A percentile compares a stretch with the other conserved stretches of the same genome.
These are phyloP conservation scores for Lasioglossum malachurum DNA, from an alignment of 2,888 invertebrate species.

Conservation along the genomic window DNA sequence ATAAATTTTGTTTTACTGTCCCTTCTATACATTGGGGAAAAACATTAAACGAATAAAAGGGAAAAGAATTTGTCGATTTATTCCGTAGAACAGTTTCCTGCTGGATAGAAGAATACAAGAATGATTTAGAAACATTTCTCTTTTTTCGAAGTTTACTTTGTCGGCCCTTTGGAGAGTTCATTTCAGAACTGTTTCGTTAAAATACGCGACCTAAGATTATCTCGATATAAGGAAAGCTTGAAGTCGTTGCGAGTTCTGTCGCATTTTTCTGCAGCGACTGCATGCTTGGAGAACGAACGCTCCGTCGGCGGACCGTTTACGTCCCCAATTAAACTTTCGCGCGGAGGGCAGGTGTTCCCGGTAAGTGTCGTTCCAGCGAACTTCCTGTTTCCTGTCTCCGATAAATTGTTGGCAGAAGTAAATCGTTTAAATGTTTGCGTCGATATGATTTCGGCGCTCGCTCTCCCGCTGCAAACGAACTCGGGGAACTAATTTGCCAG, in stretches of 20 bases:
- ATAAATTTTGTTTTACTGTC: not conserved
- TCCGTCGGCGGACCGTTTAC: constrained; percentile 24
- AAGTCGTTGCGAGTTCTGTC: not conserved
- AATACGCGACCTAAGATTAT: not conserved
- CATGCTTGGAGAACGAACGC: not conserved
- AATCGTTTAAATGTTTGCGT: constrained; percentile 28
- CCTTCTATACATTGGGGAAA: too few species aligned
- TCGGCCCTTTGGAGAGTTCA: not conserved
- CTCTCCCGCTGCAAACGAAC: constrained; percentile 13
- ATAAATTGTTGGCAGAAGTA: constrained; percentile 29
- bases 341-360: constrained; percentile 21
- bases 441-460: not conserved
- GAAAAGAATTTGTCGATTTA: not conserved
- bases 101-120: not conserved
- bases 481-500: constrained; percentile 49
- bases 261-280: constrained; percentile 12
- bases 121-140: too few species aligned
- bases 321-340: constrained; percentile 46
- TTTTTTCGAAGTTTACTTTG: not conserved
- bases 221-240: not conserved
- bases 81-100: not conserved
- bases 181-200: not conserved
- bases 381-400: constrained; percentile 28
- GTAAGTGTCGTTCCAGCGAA: constrained; percentile 22
- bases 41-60: not conserved